Conservation (phyloP, 2,797 vertebrate species). For the Lateolabrax maculatus region DNA sequence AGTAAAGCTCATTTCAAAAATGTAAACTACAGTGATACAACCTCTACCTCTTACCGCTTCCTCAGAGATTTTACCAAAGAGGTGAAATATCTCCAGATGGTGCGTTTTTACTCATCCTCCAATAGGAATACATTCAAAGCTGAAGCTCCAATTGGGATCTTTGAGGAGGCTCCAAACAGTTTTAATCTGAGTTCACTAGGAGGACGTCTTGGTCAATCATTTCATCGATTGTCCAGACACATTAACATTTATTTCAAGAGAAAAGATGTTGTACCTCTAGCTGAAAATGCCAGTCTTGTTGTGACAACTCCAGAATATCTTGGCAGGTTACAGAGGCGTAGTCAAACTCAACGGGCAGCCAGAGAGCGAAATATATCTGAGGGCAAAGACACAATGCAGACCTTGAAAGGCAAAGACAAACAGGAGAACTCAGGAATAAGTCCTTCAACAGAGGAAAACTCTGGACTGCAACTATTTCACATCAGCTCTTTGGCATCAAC, state of each 20-base stretch:
- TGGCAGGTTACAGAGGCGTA: constrained; percentile 50
- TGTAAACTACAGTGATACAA: constrained; percentile 16
- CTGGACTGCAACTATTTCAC: constrained; percentile 80
- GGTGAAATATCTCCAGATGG: constrained; percentile 34
- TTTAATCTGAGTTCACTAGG: constrained; percentile 59
- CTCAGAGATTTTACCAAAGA: constrained; percentile 28
- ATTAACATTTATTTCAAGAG: constrained; percentile 81
- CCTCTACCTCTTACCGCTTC: not conserved
- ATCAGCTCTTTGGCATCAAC: constrained; percentile 77
- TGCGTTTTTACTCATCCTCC: constrained; percentile 71
- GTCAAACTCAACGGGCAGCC: constrained; percentile 43
- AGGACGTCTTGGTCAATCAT: constrained; percentile 71
- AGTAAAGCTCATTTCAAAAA: constrained; percentile 38
- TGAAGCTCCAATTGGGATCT: constrained; percentile 75
- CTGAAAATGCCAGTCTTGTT: constrained; percentile 28
- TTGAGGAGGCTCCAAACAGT: constrained; percentile 52
- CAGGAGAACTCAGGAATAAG: constrained; percentile 34
- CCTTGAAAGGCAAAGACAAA: constrained; percentile 19
- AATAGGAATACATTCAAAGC: constrained; percentile 68
- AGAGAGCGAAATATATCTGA: constrained; percentile 33
- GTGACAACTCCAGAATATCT: constrained; percentile 48
- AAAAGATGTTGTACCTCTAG: constrained; percentile 39
- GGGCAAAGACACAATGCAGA: constrained; percentile 23
- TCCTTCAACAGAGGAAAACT: constrained; percentile 13
- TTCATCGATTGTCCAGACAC: constrained; percentile 73